A percentile compares a stretch with the other conserved stretches of the same genome.
phyloP scores from a whole-genome alignment of 2,797 vertebrate genomes.

The Aeoliscus strigatus region DNA sequence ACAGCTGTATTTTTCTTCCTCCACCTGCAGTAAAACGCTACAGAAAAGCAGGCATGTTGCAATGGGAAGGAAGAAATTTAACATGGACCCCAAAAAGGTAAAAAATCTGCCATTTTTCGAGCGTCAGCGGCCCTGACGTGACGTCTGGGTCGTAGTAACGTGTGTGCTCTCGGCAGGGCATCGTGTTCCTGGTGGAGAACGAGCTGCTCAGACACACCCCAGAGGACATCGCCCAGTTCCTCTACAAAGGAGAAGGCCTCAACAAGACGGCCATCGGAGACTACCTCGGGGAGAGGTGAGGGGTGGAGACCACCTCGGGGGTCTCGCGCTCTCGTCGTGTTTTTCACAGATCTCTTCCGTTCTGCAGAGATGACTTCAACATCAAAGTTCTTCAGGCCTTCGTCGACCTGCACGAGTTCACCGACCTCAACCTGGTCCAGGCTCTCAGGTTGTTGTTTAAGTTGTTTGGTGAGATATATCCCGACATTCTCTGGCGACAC shows the following conservation, averaged over 20 bases:
- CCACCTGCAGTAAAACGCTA: conserved; percentile 83
- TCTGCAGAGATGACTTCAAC: conserved; percentile 87
- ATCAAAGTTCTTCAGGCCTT: conserved; percentile 90
- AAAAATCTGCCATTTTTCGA: neutral
- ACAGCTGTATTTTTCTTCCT: neutral
- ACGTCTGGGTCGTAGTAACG: conserved; percentile 4
- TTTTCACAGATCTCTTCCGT: conserved; percentile 24
- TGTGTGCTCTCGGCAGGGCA: conserved; percentile 72
- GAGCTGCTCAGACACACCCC: conserved; percentile 86
- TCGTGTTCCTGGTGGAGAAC: conserved; percentile 89
- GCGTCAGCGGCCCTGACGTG: too few species aligned
- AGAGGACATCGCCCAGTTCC: conserved; percentile 89
- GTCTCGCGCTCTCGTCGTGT: neutral
- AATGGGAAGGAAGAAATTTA: conserved; percentile 95
- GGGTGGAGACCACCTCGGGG: neutral
- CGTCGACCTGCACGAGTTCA: conserved; percentile 90
- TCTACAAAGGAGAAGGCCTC: conserved; percentile 93
- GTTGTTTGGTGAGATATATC: conserved; percentile 1
- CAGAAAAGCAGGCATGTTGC: conserved; percentile 91
- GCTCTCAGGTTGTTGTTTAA: conserved; percentile 79
- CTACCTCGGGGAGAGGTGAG: conserved; percentile 85
- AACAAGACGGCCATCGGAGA: conserved; percentile 95
- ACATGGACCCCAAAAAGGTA: conserved; percentile 94
- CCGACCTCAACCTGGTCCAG: conserved; percentile 89
- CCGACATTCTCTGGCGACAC: conserved; percentile 4